Base-by-base conservation (phyloP, 2,113 vertebrate species). In the Sminthopsis crassicaudata region DNA sequence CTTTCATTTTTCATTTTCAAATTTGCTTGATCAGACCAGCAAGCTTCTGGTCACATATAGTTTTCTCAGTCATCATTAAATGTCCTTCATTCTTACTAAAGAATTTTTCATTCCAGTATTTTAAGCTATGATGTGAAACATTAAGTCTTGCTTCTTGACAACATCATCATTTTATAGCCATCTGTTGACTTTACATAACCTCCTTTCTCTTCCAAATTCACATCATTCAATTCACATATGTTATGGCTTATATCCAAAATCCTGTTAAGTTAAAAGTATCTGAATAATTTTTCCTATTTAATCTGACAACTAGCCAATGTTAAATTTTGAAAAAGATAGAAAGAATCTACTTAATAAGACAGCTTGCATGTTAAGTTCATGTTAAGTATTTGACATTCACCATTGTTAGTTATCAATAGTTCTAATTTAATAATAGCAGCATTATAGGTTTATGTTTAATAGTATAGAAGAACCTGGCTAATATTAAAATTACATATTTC, bases 251-350 rank as follows among this genome's bases (percentile, higher is more conserved):
- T 90, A 3, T 93, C 50, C 90, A 92, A 53, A 88, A 46, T 60
- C 5, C 3, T 92, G n/a, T 91, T 55, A 93, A 91, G 89, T 92
- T 93, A 92, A 89, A 92, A 6, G 84, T 27, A 92, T 89, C n/a
- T 90, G 50, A 57, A 93, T 84, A 89, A n/a, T 36, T 12, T 12
- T 22, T 95, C 24, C 50, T 54, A 88, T 30, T 52, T 96, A 93
- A 93, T 16, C 36, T 93, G 36, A 46, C 88, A 94, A 57, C 30
- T 95, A 46, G 92, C 89, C 60, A 91, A 84, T 84, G n/a, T 42
- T 22, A 42, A 84, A 84, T 23, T 84, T 42, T 84, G 67, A 16
- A 84, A 84, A 84, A 16, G 36, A n/a, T n/a, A 84, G 67, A 76
- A 76, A 76, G 67, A 84, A 84, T 23, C 36, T 84, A 19, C n/a